A percentile compares a stretch with the other conserved stretches of the same genome.
phyloP scores from a whole-genome alignment of 2,888 invertebrate genomes.

The Diadromus collaris region DNA sequence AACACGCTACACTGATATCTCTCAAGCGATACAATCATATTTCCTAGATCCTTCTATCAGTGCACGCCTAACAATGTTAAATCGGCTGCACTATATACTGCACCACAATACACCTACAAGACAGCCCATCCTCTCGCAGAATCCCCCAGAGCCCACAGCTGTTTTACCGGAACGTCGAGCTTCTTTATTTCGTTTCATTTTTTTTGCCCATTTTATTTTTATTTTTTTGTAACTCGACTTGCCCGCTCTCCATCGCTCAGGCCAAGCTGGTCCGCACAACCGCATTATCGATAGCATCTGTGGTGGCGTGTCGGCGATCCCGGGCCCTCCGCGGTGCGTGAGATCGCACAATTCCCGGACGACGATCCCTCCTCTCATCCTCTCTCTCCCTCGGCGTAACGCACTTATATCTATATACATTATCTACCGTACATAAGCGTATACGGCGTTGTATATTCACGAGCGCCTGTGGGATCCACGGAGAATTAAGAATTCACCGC shows the following conservation, averaged over 20 bases:
- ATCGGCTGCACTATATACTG: not conserved
- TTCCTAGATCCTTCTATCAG: too few species aligned
- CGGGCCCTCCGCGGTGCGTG: conserved; percentile 57
- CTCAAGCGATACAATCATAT: too few species aligned
- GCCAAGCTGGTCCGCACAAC: conserved; percentile 45
- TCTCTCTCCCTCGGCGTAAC: not conserved
- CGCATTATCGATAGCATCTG: conserved; percentile 61
- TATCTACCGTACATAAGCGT: conserved; percentile 19
- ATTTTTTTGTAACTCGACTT: conserved; percentile 32
- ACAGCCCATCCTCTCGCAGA: conserved; percentile 18
- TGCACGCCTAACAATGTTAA: not conserved
- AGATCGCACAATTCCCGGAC: conserved; percentile 56
- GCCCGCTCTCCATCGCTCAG: conserved; percentile 37
- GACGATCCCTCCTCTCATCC: conserved; percentile 37
- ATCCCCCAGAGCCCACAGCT: conserved; percentile 44
- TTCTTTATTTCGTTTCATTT: conserved; percentile 29
- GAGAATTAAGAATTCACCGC: conserved; percentile 60
- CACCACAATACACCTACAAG: not conserved
- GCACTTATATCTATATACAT: conserved; percentile 7
- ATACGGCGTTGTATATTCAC: conserved; percentile 39
- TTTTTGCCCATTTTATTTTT: too few species aligned
- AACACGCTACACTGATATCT: too few species aligned
- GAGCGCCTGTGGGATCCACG: conserved; percentile 54
- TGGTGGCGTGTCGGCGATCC: conserved; percentile 59
- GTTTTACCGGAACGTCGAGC: conserved; percentile 40